phyloP scores from a whole-genome alignment of 1,140 invertebrate genomes.

The Drosophila nannoptera region DNA sequence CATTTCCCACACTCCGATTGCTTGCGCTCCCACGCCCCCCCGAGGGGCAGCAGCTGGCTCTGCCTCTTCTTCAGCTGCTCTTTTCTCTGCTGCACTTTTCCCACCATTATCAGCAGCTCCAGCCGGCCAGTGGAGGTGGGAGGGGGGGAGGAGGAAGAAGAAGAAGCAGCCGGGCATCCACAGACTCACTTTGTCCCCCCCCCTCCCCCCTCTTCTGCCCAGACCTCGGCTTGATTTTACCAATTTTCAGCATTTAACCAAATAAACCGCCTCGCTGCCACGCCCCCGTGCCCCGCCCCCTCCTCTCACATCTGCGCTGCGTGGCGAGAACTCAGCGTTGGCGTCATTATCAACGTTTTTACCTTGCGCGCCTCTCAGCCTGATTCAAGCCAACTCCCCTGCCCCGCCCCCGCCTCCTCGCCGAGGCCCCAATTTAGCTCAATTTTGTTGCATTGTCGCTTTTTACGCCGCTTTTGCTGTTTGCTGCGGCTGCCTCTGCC shows the following conservation, averaged over 20 bases:
- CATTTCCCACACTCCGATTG: slow-evolving; percentile 70
- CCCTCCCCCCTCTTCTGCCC: slow-evolving; percentile 1
- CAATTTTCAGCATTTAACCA: slow-evolving; percentile 76
- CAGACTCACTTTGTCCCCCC: slow-evolving; percentile 30
- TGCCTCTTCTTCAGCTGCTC: slow-evolving; percentile 12
- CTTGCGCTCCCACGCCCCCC: slow-evolving; percentile 45
- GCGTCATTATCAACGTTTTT: slow-evolving; percentile 59
- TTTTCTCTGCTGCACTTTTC: slow-evolving; percentile 53
- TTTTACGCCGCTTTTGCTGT: slow-evolving; percentile 8
- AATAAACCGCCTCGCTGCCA: slow-evolving; percentile 52
- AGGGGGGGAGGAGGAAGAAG: slow-evolving; percentile 32
- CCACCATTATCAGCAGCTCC: slow-evolving; percentile 73
- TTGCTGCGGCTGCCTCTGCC: slow-evolving; percentile 1
- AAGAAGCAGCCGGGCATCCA: slow-evolving; percentile 49
- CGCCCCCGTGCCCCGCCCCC: neutral
- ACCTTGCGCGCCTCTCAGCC: no score
- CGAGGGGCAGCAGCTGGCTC: slow-evolving; percentile 15
- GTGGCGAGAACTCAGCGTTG: slow-evolving; percentile 26
- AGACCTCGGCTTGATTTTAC: slow-evolving; percentile 50
- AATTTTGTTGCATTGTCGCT: slow-evolving; percentile 45
- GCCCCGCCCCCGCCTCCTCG: neutral
- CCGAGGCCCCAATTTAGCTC: slow-evolving; percentile 13
- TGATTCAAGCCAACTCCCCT: neutral
- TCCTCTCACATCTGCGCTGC: no score
- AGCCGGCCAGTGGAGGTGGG: slow-evolving; percentile 63